Base-by-base conservation (phyloP, 2,888 invertebrate species). In the Chymomyza fuscimana region DNA sequence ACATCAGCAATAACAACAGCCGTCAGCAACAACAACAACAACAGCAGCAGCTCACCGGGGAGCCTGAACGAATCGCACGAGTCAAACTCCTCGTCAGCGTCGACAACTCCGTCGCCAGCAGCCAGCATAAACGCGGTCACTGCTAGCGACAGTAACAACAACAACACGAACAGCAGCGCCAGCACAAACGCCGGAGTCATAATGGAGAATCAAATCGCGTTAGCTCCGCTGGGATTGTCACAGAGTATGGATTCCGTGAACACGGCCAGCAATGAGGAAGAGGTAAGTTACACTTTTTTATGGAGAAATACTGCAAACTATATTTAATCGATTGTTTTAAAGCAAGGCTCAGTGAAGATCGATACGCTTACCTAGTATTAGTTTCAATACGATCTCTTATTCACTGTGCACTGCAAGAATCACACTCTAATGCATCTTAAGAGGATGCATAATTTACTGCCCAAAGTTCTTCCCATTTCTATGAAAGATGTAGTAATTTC, bases 241-340 rank as follows among this genome's bases (percentile, higher is more conserved):
- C 98, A 98, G 93, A 98, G 97, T 94, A 98, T 98, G 97, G 98
- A 98, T 94, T 98, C 97, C 89, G 98, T 98, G 92, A 98, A 98
- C 93, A 97, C 97, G 88, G 95, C 96, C 91, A 96, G 97, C 92
- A 96, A 97, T 92, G 98, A 98, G 94, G 98, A 98, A 94, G 98
- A 98, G 98, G 98, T 98, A 90, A 94, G 96, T 93, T 56, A 60
- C 58, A 72, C 70, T n/a, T 54, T 19, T 16, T n/a, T 9, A 19
- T 10, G 54, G 19, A 54, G 32, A 0, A 32, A 32, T 32, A 32
- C 32, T 32, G 19, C 2, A 19, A 2, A 1, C 32, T 0, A 32
- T 32, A 32, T 32, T 32, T 1, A 32, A 32, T 5, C 7, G 25
- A 25, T 3, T 25, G 25, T 54, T 54, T 54, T 54, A 25, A 19